Evolutionary conservation across 2,113 vertebrate genomes (phyloP), one percentile per base, ranked within the genome.

Genomic region (Istiophorus platypterus): DNA sequence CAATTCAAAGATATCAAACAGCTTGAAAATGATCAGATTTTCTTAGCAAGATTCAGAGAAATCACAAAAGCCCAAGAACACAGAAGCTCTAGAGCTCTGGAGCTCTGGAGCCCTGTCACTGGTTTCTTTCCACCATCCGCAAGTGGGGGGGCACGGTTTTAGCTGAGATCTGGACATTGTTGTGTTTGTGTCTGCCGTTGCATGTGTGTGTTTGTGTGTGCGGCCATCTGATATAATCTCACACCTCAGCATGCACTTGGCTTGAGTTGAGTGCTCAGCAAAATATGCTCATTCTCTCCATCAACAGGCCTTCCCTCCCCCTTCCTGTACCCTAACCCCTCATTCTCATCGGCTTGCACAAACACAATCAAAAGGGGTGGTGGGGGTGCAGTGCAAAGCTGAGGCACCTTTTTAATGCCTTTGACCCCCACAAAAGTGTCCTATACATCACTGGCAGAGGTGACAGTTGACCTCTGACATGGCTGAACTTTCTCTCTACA

Each of bases 201-300:
- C 56, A 52, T 56, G 42, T 58, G 52, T 27, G n/a, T n/a, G n/a
- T n/a, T n/a, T n/a, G n/a, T n/a, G 5, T 2, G n/a, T 27, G 58
- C 5, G 2, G 66, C 79, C 90, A 88, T 90, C 81, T 92, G 90
- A 91, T 61, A 71, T 52, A 76, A 85, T 82, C 72, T 93, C 81
- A 82, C 91, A 91, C 91, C 91, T 90, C 90, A 90, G 89, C 86
- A 24, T 88, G 88, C 71, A 79, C 74, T 75, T 84, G 91, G 88
- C 89, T 82, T 64, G 59, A 69, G 73, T 83, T 29, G 49, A 67
- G 54, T 6, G 61, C 56, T 85, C 61, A 52, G 76, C 24, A 49
- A 78, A 85, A 87, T 81, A 72, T 67, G 64, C 68, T 80, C 27
- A 15, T 71, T 39, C 45, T 57, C 45, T 18, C 54, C 47, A 65